A percentile compares a stretch with the other conserved stretches of the same genome.
Evolutionary conservation across 2,113 vertebrate species (phyloP).

Genomic region (Perca fluviatilis): DNA sequence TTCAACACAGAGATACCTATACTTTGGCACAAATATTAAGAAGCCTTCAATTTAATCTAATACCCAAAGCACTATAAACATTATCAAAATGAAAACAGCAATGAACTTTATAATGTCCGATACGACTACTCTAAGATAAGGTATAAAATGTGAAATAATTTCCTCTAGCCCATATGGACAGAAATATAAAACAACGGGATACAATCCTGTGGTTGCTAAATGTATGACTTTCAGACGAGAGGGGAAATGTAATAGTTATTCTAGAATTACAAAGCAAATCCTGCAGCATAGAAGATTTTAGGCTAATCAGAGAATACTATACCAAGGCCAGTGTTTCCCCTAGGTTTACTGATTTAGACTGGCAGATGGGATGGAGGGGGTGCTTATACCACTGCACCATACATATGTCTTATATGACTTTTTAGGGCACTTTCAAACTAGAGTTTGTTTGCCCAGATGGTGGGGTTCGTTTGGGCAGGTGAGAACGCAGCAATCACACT

Average conservation of each 20-base stretch:
- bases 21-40: neutral
- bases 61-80: neutral
- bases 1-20: neutral
- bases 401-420: too few relatives aligned
- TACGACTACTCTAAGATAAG: neutral
- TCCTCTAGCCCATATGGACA: neutral
- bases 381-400: too few relatives aligned
- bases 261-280: neutral
- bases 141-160: neutral
- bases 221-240: neutral
- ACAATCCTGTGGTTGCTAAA: neutral
- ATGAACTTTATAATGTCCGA: neutral
- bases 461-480: too few relatives aligned
- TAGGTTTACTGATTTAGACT: too few relatives aligned
- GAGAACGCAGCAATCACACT: too few relatives aligned
- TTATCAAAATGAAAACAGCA: constrained; percentile 2
- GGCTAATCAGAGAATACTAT: neutral
- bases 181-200: neutral
- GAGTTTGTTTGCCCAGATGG: too few relatives aligned
- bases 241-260: neutral
- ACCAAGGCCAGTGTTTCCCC: too few relatives aligned
- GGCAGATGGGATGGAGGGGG: too few relatives aligned
- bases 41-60: constrained; percentile 8
- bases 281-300: neutral
- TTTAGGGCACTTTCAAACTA: too few relatives aligned